phyloP scores from a whole-genome alignment of 1,140 invertebrate species.

The Lutraria rhynchaena region DNA sequence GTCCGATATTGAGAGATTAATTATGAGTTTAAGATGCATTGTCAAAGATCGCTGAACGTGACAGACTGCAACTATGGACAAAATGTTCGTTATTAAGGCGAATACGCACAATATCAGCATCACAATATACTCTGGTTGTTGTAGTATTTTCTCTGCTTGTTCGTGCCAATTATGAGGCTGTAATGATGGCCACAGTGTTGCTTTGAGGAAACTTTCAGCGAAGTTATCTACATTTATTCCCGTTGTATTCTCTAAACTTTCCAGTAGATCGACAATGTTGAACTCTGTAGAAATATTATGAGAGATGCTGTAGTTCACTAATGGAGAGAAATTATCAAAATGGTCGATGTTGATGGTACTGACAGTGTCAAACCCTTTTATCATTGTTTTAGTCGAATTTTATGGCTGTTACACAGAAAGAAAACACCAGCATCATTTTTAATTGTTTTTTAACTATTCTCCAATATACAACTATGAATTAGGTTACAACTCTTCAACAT shows the following conservation, averaged over 20 bases:
- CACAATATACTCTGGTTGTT: slow-evolving; percentile 66
- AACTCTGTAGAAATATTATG: too few relatives aligned
- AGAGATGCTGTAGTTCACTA: too few relatives aligned
- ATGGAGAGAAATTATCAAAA: too few relatives aligned
- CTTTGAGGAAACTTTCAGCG: slow-evolving; percentile 31
- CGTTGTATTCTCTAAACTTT: slow-evolving; percentile 4
- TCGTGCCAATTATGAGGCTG: slow-evolving; percentile 62
- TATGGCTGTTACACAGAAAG: too few relatives aligned
- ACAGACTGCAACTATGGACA: slow-evolving; percentile 68
- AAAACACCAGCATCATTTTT: too few relatives aligned
- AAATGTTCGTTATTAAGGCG: slow-evolving; percentile 65
- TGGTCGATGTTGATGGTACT: too few relatives aligned
- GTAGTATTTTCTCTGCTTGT: slow-evolving; percentile 60
- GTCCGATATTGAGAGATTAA: slow-evolving; percentile 73
- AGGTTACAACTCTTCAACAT: too few relatives aligned
- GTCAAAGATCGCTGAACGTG: slow-evolving; percentile 64
- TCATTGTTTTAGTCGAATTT: too few relatives aligned
- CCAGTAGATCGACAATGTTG: slow-evolving; percentile 2
- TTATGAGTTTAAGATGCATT: slow-evolving; percentile 74
- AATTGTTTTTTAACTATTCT: too few relatives aligned
- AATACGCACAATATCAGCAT: slow-evolving; percentile 65
- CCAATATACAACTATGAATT: too few relatives aligned
- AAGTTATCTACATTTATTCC: neutral
- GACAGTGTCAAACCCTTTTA: too few relatives aligned
- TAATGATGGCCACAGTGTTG: slow-evolving; percentile 51